Percentiles rank a stretch among this genome's conserved stretches.
These are phyloP conservation scores for Echinometra lucunter DNA, from an alignment of 53 echinoderm and acorn worm genomes.

Conservation along the genomic window DNA sequence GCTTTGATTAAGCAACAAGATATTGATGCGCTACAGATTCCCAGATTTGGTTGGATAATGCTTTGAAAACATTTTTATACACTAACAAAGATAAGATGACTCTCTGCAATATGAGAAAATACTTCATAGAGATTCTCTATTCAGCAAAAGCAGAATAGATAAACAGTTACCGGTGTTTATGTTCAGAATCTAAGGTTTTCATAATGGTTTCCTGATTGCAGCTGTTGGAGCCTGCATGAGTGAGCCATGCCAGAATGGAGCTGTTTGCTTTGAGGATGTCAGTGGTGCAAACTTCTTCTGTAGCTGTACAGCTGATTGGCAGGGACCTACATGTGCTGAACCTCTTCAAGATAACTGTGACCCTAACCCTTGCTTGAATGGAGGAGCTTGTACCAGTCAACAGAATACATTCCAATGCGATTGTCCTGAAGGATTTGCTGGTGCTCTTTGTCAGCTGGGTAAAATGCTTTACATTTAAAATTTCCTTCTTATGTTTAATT, in stretches of 20 bases:
- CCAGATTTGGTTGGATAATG: too few relatives aligned
- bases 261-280: constrained; percentile 67
- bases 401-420: constrained; percentile 67
- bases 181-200: not conserved
- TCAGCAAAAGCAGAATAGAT: not conserved
- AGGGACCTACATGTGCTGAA: constrained; percentile 57
- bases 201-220: not conserved
- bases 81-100: not conserved
- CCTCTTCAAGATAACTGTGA: constrained; percentile 47
- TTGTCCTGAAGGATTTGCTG: constrained; percentile 77
- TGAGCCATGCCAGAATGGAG: constrained; percentile 78
- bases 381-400: constrained; percentile 70
- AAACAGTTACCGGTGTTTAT: not conserved
- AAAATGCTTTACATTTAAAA: constrained; percentile 15
- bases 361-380: constrained; percentile 82
- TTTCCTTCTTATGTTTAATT: not conserved
- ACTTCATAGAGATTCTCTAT: not conserved
- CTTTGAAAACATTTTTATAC: too few relatives aligned
- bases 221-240: constrained; percentile 68
- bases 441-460: constrained; percentile 81
- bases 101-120: not conserved
- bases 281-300: constrained; percentile 66
- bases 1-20: too few relatives aligned
- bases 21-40: too few relatives aligned
- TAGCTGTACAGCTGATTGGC: constrained; percentile 70